These are phyloP conservation scores for Leucoma salicis DNA, from an alignment of 2,888 invertebrate genomes.

Conservation along the genomic window DNA sequence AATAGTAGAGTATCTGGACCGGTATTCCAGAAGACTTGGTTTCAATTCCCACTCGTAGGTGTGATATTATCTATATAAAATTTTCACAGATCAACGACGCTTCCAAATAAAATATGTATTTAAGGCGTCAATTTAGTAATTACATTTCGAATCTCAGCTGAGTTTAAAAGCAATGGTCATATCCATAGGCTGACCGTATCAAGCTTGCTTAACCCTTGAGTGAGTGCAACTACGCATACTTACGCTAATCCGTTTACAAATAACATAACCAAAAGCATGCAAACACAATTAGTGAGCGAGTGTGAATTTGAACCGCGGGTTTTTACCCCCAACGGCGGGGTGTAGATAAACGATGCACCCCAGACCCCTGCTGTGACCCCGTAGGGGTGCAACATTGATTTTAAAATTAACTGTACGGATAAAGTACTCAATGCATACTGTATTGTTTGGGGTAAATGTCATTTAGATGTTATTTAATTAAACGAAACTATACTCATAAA, in stretches of 20 bases:
- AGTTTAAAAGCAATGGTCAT: too few species aligned
- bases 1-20: too few species aligned
- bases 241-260: slow-evolving; percentile 49
- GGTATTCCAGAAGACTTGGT: too few species aligned
- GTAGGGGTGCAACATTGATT: slow-evolving; percentile 28
- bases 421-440: background rate
- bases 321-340: slow-evolving; percentile 35
- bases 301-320: slow-evolving; percentile 62
- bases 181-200: background rate
- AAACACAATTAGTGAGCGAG: slow-evolving; percentile 73
- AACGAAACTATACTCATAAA: too few species aligned
- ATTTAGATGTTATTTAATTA: too few species aligned
- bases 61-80: too few species aligned
- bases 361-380: slow-evolving; percentile 38
- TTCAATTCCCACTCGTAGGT: too few species aligned
- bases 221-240: slow-evolving; percentile 2
- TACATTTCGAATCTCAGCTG: too few species aligned
- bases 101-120: too few species aligned
- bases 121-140: too few species aligned
- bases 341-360: slow-evolving; percentile 64
- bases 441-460: too few species aligned
- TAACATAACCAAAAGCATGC: slow-evolving; percentile 60
- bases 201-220: slow-evolving; percentile 17
- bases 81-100: too few species aligned
- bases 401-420: slow-evolving; percentile 19